Evolutionary conservation across 2,113 vertebrate genomes (phyloP), one percentile per base, ranked within the genome.

Genomic region (Xiphophorus hellerii): DNA sequence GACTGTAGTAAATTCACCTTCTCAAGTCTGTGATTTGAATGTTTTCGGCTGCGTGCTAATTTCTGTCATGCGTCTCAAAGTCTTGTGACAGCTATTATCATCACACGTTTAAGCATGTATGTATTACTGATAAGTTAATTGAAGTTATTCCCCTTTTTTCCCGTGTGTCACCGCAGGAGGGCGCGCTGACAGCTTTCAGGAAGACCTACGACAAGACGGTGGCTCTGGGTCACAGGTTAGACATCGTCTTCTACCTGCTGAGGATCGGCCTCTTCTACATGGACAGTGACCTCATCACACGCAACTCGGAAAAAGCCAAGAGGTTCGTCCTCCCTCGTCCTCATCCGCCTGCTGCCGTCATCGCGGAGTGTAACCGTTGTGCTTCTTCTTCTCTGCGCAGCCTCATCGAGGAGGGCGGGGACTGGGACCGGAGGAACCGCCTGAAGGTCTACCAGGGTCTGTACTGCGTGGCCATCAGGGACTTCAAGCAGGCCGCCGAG

Each of bases 181-280:
- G 96, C 28, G 97, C 97, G 44, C 88, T 99, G 58, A 97, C 96
- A 11, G 97, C 97, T 0, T 99, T 99, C 88, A 96, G 97, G 37
- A 99, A 98, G 93, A 99, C 98, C 0, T 99, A 98, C 0, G 98
- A 99, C 87, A 99, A 99, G 92, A 99, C 98, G 0, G 98, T 99
- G 86, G 98, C 98, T 1, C 92, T 99, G 58, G 97, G 98, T 25
- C 98, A 99, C 87, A 95, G 98, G 0, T 93, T 99, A 86, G 98
- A 99, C 74, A 99, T 99, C 0, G 97, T 99, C n/a, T 99, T 99
- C 90, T 99, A 98, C 58, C 94, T 99, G 62, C 93, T 99, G 6
- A 95, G 98, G 90, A 98, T 99, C 42, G 97, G 98, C 17, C 93
- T 99, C 75, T 99, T 99, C 89, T 99, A 99, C 22, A 99, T 99